A percentile compares a stretch with the other conserved stretches of the same genome.
These are phyloP conservation scores for Pteronotus mesoamericanus DNA, from an alignment of 2,797 vertebrate genomes.

Conservation along the genomic window DNA sequence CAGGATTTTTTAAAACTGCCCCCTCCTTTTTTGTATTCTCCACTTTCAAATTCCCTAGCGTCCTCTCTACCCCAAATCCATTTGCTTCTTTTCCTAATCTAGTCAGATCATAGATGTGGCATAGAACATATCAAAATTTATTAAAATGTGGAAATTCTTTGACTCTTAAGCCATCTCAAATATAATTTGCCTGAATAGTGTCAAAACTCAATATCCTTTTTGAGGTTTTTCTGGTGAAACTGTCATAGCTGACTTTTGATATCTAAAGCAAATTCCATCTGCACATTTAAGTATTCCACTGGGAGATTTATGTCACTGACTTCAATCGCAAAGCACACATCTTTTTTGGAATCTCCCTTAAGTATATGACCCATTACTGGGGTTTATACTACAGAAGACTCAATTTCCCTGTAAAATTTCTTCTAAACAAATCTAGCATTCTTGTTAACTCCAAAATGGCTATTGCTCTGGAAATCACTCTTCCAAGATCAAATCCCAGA, in stretches of 20 bases:
- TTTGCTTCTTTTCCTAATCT: conserved; percentile 67
- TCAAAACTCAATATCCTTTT: conserved; percentile 71
- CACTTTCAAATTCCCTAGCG: conserved; percentile 56
- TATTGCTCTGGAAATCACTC: conserved; percentile 55
- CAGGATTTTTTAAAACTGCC: not conserved
- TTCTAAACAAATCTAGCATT: conserved; percentile 52
- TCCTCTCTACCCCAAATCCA: conserved; percentile 59
- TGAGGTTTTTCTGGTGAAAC: conserved; percentile 52
- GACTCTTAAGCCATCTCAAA: conserved; percentile 73
- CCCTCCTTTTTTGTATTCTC: not conserved
- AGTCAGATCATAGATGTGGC: conserved; percentile 61
- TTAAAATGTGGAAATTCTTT: conserved; percentile 72
- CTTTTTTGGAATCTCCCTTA: conserved; percentile 58
- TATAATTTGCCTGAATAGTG: conserved; percentile 69
- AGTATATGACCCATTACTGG: conserved; percentile 45
- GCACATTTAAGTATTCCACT: conserved; percentile 65
- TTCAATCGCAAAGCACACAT: conserved; percentile 57
- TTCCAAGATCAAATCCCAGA: conserved; percentile 44
- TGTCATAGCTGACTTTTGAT: conserved; percentile 72
- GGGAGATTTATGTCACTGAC: conserved; percentile 65
- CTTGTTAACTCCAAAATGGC: conserved; percentile 64
- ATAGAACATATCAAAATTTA: conserved; percentile 74
- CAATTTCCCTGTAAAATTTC: conserved; percentile 65
- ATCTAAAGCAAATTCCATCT: conserved; percentile 70
- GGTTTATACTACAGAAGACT: conserved; percentile 29